phyloP scores from a whole-genome alignment of 2,113 vertebrate genomes.

The Ondatra zibethicus region DNA sequence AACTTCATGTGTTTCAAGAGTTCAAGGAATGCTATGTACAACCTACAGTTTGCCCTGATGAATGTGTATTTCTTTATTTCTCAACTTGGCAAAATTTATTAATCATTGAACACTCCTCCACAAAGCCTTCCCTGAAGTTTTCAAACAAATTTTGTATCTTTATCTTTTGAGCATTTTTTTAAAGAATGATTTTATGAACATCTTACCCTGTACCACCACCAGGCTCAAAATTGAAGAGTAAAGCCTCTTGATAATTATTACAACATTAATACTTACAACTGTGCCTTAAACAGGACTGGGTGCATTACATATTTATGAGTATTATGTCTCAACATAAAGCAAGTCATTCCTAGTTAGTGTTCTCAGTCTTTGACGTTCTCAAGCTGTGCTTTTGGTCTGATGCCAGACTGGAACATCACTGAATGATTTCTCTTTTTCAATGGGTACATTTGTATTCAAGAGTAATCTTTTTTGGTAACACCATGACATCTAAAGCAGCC shows the following conservation, averaged over 20 bases:
- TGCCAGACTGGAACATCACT: background rate
- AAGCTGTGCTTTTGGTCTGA: background rate
- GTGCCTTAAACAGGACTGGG: background rate
- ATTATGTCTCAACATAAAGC: background rate
- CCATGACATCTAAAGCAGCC: background rate
- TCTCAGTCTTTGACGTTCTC: background rate
- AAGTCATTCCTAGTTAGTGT: background rate
- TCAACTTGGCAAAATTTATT: constrained; percentile 21
- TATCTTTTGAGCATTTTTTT: background rate
- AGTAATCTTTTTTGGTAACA: background rate
- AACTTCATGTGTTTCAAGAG: constrained; percentile 37
- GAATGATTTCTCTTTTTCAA: background rate
- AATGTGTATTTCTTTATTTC: background rate
- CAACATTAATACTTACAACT: background rate
- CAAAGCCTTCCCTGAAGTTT: background rate
- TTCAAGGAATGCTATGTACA: background rate
- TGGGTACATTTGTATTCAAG: background rate
- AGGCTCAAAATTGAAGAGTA: background rate
- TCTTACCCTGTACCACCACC: background rate
- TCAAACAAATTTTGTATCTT: background rate
- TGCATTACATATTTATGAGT: background rate
- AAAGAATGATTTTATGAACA: background rate
- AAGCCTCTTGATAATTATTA: background rate
- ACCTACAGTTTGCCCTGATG: background rate
- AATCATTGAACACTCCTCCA: background rate